Evolutionary conservation across 2,888 invertebrate species (phyloP).

Genomic region (Ochropacha duplaris): DNA sequence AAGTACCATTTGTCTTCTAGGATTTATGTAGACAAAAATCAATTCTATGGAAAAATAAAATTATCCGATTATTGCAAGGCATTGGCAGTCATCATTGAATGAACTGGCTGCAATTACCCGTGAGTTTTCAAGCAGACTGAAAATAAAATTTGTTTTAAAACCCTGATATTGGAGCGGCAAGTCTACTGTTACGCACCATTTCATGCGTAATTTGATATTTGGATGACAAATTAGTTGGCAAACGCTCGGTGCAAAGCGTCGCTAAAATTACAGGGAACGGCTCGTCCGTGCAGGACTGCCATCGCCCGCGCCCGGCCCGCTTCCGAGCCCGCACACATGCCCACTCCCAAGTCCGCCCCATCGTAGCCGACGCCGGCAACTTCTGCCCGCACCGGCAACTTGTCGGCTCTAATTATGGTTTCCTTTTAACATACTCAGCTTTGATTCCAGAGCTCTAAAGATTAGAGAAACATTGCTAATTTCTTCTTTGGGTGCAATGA

Average conservation of each 20-base stretch:
- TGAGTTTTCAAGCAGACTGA: constrained; percentile 54
- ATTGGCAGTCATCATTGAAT: too few species aligned
- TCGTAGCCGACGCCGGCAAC: constrained; percentile 18
- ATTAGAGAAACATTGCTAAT: constrained; percentile 53
- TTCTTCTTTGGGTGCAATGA: too few species aligned
- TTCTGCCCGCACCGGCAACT: constrained; percentile 40
- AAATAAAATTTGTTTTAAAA: constrained; percentile 76
- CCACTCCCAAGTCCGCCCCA: constrained; percentile 14
- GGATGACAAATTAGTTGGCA: constrained; percentile 79
- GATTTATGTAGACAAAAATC: too few species aligned
- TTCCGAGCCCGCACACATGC: constrained; percentile 11
- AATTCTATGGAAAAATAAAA: too few species aligned
- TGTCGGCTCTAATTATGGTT: constrained; percentile 67
- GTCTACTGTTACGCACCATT: constrained; percentile 76
- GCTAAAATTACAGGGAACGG: constrained; percentile 72
- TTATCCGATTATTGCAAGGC: too few species aligned
- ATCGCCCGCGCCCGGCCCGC: constrained; percentile 10
- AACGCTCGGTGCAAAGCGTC: constrained; percentile 54
- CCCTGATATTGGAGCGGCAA: constrained; percentile 57
- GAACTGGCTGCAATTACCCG: constrained; percentile 56
- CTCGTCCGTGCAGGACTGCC: constrained; percentile 17
- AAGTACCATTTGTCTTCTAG: too few species aligned
- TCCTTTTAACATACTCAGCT: constrained; percentile 58
- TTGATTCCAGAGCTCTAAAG: constrained; percentile 55
- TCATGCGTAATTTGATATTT: constrained; percentile 80